A percentile compares a stretch with the other conserved stretches of the same genome.
Conservation (phyloP, 2,113 vertebrate genomes). For the Alces alces region DNA sequence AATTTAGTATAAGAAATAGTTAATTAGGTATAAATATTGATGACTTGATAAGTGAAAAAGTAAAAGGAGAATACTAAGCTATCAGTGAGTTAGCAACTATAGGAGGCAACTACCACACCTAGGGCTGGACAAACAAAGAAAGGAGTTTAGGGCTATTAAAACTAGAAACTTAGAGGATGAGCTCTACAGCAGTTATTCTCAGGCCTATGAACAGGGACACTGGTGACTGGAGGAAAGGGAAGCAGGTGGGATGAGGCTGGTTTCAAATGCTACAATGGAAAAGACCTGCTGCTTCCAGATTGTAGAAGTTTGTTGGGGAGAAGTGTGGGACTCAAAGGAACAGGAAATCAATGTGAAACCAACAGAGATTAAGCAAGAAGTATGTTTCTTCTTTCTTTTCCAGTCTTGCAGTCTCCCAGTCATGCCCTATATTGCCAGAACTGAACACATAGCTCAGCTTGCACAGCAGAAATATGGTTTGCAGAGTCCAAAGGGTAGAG, state of each 20-base stretch:
- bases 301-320: background rate
- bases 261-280: background rate
- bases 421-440: background rate
- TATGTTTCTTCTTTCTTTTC: background rate
- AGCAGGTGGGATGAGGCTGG: background rate
- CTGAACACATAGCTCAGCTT: background rate
- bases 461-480: background rate
- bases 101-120: background rate
- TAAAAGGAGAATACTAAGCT: background rate
- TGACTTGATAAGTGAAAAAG: background rate
- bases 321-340: background rate
- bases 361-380: background rate
- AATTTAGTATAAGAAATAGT: background rate
- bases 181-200: background rate
- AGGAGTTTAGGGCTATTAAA: background rate
- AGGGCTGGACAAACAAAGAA: background rate
- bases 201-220: background rate
- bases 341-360: background rate
- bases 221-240: background rate
- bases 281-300: background rate
- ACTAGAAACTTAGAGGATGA: background rate
- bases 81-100: background rate
- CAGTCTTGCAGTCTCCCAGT: background rate
- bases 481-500: background rate
- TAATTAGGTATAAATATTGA: background rate